Evolutionary conservation across 2,888 invertebrate species (phyloP).

Genomic region (Melieria omissa): DNA sequence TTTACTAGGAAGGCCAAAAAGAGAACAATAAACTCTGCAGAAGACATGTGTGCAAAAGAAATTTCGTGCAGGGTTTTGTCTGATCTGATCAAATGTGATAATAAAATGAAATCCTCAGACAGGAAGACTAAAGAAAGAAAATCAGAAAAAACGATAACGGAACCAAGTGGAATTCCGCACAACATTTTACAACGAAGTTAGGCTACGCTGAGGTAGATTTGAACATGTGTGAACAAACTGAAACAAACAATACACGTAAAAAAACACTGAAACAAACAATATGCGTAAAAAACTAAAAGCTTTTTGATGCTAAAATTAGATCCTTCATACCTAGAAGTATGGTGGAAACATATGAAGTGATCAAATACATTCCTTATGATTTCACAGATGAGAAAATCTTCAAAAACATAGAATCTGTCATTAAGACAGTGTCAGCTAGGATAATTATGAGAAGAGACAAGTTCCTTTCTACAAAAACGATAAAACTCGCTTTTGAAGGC

Average conservation of each 20-base stretch:
- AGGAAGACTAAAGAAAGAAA: no score
- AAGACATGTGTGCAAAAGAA: no score
- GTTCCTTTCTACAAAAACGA: neutral
- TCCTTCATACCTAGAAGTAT: neutral
- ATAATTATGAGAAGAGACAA: neutral
- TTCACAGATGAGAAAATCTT: neutral
- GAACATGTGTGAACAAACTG: no score
- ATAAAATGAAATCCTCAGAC: no score
- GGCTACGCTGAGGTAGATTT: no score
- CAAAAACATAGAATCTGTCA: neutral
- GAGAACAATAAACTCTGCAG: no score
- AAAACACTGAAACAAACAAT: neutral
- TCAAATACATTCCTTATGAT: neutral
- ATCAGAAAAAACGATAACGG: fast-evolving
- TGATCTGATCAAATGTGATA: no score
- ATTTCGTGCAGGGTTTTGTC: no score
- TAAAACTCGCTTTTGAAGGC: slow-evolving; percentile 17
- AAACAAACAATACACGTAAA: neutral
- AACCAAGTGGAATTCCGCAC: no score
- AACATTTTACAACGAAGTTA: no score
- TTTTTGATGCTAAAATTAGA: neutral
- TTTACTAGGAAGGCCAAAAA: no score
- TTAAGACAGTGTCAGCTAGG: neutral
- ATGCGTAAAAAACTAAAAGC: neutral
- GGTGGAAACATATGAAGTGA: neutral